A percentile compares a stretch with the other conserved stretches of the same genome.
These are phyloP conservation scores for Macrosiphum euphorbiae DNA, from an alignment of 2,888 invertebrate species.

Conservation along the genomic window DNA sequence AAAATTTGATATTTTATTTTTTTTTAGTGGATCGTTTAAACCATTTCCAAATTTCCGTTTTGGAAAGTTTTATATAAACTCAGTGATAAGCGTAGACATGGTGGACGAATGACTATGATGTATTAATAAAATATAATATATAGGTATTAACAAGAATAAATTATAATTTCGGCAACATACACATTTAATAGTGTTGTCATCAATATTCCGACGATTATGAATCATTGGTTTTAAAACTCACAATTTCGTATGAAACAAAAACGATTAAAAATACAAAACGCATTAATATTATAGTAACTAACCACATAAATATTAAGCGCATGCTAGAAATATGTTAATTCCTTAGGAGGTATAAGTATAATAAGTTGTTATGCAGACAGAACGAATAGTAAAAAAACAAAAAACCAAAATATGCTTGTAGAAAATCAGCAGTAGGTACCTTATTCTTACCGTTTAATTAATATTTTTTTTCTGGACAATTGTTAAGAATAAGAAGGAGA, in stretches of 20 bases:
- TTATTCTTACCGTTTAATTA: neutral
- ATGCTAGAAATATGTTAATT: neutral
- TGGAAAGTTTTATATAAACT: too few species aligned
- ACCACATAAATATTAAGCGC: neutral
- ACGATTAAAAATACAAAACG: neutral
- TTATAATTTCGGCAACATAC: neutral
- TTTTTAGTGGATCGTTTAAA: neutral
- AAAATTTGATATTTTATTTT: neutral
- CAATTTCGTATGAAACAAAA: neutral
- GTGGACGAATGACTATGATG: neutral
- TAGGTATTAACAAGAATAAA: neutral
- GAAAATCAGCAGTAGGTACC: neutral
- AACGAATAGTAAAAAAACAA: neutral
- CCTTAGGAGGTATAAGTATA: neutral
- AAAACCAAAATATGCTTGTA: neutral
- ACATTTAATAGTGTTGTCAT: neutral
- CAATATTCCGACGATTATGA: neutral
- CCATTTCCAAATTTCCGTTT: neutral
- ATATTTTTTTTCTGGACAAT: neutral
- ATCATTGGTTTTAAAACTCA: neutral
- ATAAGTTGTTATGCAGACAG: neutral
- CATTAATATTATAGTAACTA: neutral
- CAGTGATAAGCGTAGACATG: neutral
- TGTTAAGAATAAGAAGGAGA: neutral
- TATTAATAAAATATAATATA: neutral